Base-by-base conservation (phyloP, 2,113 vertebrate genomes). In the Casuarius casuarius region DNA sequence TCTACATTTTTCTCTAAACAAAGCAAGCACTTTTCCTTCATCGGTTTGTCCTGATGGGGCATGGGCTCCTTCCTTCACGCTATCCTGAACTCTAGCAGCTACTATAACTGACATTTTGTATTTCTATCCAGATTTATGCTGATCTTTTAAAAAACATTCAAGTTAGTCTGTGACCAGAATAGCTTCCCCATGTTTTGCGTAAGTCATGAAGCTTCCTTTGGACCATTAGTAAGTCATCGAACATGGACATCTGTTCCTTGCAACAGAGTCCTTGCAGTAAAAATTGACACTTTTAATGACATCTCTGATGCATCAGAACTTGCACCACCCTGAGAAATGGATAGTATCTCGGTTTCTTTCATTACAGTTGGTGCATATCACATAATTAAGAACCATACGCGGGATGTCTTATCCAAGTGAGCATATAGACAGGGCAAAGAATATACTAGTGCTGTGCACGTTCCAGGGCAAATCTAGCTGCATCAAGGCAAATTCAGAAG, bases 231-330 rank as follows among this genome's bases (percentile, higher is more conserved):
- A 42, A 91, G 48, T 40, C 40, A 40, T 29, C 19, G 4, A 87
- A 48, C 84, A 42, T 1, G 2, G 91, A 89, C 91, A 89, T 94
- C 92, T 96, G 92, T 46, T 92, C 87, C 74, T 92, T 94, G 94
- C 91, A 94, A 84, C 8, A 0, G 44, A n/a, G 70, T 16, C 16
- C 46, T 73, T 44, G 65, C 81, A 85, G 77, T 91, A 94, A 96
- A 95, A 78, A 59, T 89, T 89, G 89, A 92, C 81, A 89, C 94
- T 71, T 87, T 87, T 62, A 1, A 0, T 85, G 95, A 83, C 91
- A 94, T 91, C 96, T 95, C 94, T 63, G 94, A 89, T 74, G 81
- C 87, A 94, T 89, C 77, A 91, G 91, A 91, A 94, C 84, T 97
- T 95, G 89, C 77, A 94, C 35, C 77, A 59, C 1, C 1, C 6